phyloP scores from a whole-genome alignment of 2,797 vertebrate species.

The Etheostoma nigrum region DNA sequence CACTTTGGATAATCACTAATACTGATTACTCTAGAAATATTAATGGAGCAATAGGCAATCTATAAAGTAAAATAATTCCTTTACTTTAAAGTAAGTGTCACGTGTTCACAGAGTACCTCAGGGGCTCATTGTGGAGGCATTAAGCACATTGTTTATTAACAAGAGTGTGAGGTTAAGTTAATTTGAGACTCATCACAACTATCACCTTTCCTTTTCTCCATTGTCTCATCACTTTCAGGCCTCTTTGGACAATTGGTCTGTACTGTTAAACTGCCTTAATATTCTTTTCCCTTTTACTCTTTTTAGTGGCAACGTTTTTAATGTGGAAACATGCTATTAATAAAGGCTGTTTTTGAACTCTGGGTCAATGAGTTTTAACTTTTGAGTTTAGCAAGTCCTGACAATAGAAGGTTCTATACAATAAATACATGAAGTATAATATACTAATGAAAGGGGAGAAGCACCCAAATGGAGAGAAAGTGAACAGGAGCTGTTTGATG shows the following conservation, averaged over 20 bases:
- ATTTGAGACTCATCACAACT: constrained; percentile 59
- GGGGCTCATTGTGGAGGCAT: constrained; percentile 54
- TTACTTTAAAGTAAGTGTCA: constrained; percentile 21
- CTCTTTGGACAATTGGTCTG: constrained; percentile 37
- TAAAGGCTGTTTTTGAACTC: constrained; percentile 14
- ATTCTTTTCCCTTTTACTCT: constrained; percentile 12
- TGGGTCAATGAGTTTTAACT: neutral
- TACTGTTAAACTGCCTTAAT: constrained; percentile 32
- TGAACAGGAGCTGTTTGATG: constrained; percentile 5
- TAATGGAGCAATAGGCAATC: constrained; percentile 6
- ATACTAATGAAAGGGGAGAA: neutral
- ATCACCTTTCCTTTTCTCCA: constrained; percentile 63
- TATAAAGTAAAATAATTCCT: constrained; percentile 16
- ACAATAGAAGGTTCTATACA: neutral
- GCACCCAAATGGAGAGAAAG: neutral
- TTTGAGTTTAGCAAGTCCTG: neutral
- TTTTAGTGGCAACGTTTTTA: neutral
- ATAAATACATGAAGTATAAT: neutral
- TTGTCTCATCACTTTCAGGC: constrained; percentile 55
- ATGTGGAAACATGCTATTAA: neutral
- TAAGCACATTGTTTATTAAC: constrained; percentile 76
- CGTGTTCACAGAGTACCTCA: constrained; percentile 29
- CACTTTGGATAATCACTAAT: neutral
- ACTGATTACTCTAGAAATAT: neutral
- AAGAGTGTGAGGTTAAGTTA: constrained; percentile 58